Base-by-base conservation (phyloP, 1,140 invertebrate species). In the Drosophila mauritiana region DNA sequence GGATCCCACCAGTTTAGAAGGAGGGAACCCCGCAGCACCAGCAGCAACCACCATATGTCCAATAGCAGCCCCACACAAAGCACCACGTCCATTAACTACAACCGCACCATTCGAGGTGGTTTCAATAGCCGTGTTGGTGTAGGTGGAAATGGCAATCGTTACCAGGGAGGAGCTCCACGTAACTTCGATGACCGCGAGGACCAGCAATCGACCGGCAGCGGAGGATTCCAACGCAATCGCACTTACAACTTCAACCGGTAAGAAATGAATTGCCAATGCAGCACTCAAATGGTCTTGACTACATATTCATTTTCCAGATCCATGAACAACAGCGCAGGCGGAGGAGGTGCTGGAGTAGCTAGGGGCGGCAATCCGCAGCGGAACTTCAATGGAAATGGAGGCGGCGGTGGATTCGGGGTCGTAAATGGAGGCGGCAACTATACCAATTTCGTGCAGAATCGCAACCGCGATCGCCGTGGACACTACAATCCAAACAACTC, bases 401-500 rank as follows among this genome's bases (percentile, higher is more conserved):
- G 15, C 8, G 42, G 15, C 8, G 42, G 42, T 3, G 40, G 40
- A 15, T 15, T 6, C 39, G 39, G n/a, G 6, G 6, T n/a, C 6
- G 12, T 13, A 34, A 73, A 68, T 25, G 67, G 68, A 39, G 70
- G 34, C 5, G 53, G 64, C 0, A 75, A 65, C 40, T 89, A 89
- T 11, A 58, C 53, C 2, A 72, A 84, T 40, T 89, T 89, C 49
- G 64, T 72, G 0, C 84, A 89, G 48, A 93, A 92, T 55, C 79
- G 76, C 10, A 92, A 80, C 54, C 92, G 92, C 70, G 79, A 85
- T 55, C 89, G 84, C 15, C 84, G 82, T 0, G 77, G 80, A 1
- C 84, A 89, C 49, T 90, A 90, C 34, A 90, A 90, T 68, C 80
- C 85, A 0, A 90, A 90, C 12, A 59, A 67, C 0, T 36, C 31